These are phyloP conservation scores for Calosoma granatense DNA, from an alignment of 1,140 invertebrate genomes.

Conservation along the genomic window DNA sequence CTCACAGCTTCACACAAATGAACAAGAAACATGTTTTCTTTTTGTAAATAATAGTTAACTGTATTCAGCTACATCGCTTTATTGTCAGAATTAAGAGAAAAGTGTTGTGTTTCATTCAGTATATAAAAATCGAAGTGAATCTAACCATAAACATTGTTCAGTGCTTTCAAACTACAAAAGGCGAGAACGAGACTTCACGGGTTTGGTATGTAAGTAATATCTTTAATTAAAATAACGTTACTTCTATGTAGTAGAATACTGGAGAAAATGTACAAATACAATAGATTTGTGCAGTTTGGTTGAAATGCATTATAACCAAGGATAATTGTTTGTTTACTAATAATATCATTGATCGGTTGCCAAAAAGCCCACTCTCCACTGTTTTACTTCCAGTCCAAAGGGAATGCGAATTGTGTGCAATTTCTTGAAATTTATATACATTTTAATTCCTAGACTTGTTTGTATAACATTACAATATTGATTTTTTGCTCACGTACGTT, in stretches of 20 bases:
- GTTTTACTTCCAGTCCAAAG: neutral
- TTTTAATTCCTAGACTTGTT: neutral
- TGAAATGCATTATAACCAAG: slow-evolving; percentile 1
- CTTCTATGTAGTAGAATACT: neutral
- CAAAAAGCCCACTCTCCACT: neutral
- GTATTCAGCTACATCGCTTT: too few relatives aligned
- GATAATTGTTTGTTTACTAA: neutral
- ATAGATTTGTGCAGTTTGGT: neutral
- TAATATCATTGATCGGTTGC: slow-evolving; percentile 6
- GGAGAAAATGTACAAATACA: neutral
- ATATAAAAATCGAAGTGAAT: too few relatives aligned
- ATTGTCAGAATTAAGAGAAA: too few relatives aligned
- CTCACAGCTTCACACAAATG: too few relatives aligned
- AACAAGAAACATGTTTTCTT: too few relatives aligned
- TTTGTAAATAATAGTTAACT: too few relatives aligned
- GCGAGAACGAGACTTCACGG: too few relatives aligned
- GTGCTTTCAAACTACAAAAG: too few relatives aligned
- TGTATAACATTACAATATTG: neutral
- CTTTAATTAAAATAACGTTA: neutral
- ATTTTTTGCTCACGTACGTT: neutral
- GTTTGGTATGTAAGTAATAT: too few relatives aligned
- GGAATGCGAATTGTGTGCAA: neutral
- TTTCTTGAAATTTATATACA: neutral
- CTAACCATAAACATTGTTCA: too few relatives aligned
- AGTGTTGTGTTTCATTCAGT: too few relatives aligned